A percentile compares a stretch with the other conserved stretches of the same genome.
Evolutionary conservation across 30 jellyfish, hydroid and myxozoan genomes (phyloP).

Genomic region (Aurelia sp.): DNA sequence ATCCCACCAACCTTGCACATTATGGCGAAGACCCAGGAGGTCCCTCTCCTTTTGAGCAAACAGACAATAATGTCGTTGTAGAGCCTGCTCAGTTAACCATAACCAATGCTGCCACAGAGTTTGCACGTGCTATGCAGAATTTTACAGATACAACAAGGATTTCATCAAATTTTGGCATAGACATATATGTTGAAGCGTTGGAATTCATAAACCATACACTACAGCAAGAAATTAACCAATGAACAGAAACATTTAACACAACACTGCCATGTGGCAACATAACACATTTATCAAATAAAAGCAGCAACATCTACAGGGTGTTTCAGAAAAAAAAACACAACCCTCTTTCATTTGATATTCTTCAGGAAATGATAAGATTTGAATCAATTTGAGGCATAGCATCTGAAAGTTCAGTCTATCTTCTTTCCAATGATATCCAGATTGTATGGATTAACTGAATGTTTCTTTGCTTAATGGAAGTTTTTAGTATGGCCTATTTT

Average conservation of each 20-base stretch:
- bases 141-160: slow-evolving; percentile 9
- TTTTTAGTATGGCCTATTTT: no score
- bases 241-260: not conserved
- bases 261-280: no score
- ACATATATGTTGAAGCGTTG: slow-evolving; percentile 20
- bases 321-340: no score
- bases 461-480: no score
- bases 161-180: slow-evolving; percentile 20
- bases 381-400: no score
- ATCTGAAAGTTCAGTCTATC: no score
- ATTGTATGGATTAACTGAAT: no score
- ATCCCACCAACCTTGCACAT: not conserved
- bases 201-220: slow-evolving; percentile 1
- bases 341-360: no score
- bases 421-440: no score
- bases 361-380: no score
- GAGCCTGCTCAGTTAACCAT: slow-evolving; percentile 20
- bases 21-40: slow-evolving; percentile 23
- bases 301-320: no score
- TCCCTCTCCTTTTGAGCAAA: slow-evolving; percentile 1
- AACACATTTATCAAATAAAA: no score
- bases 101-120: slow-evolving; percentile 7
- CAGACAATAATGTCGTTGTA: slow-evolving; percentile 12
- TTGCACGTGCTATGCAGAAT: slow-evolving; percentile 9
- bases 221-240: not conserved